A percentile compares a stretch with the other conserved stretches of the same genome.
These are phyloP conservation scores for Podocnemis expansa DNA, from an alignment of 2,113 vertebrate species.

Conservation along the genomic window DNA sequence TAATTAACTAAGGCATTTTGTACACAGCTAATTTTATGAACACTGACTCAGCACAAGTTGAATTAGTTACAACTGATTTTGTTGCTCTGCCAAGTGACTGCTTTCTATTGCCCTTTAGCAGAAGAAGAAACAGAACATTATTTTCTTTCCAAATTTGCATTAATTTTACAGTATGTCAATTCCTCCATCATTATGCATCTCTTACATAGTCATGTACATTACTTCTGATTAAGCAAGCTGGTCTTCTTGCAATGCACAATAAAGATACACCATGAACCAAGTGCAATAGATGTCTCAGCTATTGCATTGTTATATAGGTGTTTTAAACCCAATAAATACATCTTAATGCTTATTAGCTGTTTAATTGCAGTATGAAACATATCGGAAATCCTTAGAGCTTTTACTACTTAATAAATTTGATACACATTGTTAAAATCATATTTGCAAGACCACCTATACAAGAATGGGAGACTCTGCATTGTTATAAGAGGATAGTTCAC, in stretches of 20 bases:
- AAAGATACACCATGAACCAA: slow-evolving; percentile 8
- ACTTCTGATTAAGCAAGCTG: not conserved
- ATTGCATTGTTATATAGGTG: no score
- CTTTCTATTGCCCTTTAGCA: not conserved
- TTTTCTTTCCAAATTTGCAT: not conserved
- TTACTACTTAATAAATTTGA: not conserved
- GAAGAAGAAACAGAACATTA: slow-evolving; percentile 12
- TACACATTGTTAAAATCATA: not conserved
- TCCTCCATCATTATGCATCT: not conserved
- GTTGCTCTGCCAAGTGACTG: not conserved
- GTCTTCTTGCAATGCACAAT: not conserved
- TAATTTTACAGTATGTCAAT: slow-evolving; percentile 13
- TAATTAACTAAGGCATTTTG: not conserved
- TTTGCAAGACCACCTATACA: not conserved
- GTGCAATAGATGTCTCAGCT: not conserved
- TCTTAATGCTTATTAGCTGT: no score
- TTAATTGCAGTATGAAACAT: not conserved
- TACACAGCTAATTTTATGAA: not conserved
- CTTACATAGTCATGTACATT: not conserved
- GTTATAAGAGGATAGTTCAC: no score
- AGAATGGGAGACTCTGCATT: not conserved
- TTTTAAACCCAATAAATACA: no score
- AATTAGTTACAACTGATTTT: slow-evolving; percentile 19
- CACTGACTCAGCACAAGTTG: not conserved
- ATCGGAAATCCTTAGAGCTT: not conserved